Evolutionary conservation across 2,797 vertebrate species (phyloP).

Genomic region (Enteromius treurensis): DNA sequence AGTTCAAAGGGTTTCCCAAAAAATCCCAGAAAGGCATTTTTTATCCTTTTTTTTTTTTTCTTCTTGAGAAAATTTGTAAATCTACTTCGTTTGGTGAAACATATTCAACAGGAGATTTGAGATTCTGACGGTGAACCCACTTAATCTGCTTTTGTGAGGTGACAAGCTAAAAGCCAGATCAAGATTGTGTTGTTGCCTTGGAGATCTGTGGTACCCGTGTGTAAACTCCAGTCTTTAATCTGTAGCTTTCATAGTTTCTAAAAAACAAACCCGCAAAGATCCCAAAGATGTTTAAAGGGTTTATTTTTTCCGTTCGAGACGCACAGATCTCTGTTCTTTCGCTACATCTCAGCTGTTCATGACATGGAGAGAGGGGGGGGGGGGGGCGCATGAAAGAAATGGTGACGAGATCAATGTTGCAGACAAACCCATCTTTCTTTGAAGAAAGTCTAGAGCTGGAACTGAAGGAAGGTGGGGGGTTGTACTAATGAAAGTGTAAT

Average conservation of each 20-base stretch:
- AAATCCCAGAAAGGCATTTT: neutral
- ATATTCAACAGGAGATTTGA: neutral
- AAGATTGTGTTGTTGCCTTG: neutral
- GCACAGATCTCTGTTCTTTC: neutral
- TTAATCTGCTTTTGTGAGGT: neutral
- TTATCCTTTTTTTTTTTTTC: neutral
- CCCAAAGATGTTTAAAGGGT: conserved; percentile 33
- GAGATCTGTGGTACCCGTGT: neutral
- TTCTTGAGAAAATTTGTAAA: neutral
- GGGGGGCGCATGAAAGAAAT: conserved; percentile 11
- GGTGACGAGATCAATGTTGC: conserved; percentile 50
- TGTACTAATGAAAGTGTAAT: conserved; percentile 22
- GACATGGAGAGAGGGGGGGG: neutral
- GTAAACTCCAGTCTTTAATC: conserved; percentile 36
- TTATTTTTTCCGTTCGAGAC: neutral
- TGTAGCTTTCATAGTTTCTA: conserved; percentile 24
- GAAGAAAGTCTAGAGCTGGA: conserved; percentile 41
- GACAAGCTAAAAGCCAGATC: conserved; percentile 21
- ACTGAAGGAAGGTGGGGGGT: conserved; percentile 13
- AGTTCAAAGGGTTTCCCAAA: neutral
- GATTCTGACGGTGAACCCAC: conserved; percentile 1
- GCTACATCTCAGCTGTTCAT: neutral
- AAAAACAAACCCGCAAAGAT: conserved; percentile 5
- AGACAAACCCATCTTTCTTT: conserved; percentile 44
- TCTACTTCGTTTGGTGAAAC: neutral